phyloP scores from a whole-genome alignment of 2,888 invertebrate species.

The Parnassius orleans region DNA sequence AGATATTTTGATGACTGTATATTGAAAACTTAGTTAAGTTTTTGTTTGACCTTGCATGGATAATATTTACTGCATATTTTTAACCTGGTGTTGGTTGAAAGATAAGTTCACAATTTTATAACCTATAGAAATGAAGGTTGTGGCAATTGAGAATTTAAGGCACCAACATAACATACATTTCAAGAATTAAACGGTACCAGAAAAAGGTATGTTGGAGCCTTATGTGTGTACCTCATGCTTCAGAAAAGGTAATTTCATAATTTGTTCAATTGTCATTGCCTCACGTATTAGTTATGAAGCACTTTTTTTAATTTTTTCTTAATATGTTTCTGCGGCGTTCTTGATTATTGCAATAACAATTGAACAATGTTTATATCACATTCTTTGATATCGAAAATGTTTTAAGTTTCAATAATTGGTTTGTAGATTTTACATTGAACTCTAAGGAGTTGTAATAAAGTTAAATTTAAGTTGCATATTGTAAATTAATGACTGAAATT shows the following conservation, averaged over 20 bases:
- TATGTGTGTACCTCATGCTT: conserved; percentile 3
- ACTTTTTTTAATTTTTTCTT: background rate
- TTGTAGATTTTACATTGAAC: too few species aligned
- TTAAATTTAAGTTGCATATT: too few species aligned
- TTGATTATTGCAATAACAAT: conserved; percentile 4
- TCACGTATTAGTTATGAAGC: conserved; percentile 6
- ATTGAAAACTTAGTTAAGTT: conserved; percentile 1
- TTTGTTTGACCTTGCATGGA: conserved; percentile 10
- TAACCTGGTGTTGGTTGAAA: conserved; percentile 14
- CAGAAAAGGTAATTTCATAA: background rate
- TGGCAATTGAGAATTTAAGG: conserved; percentile 5
- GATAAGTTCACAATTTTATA: conserved; percentile 9
- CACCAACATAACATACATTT: conserved; percentile 3
- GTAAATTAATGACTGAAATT: too few species aligned
- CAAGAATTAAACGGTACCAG: background rate
- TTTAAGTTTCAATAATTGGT: conserved; percentile 28
- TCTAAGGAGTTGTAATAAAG: too few species aligned
- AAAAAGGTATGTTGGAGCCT: conserved; percentile 2
- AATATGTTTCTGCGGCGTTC: background rate
- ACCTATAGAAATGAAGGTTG: conserved; percentile 17
- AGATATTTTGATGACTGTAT: conserved; percentile 5
- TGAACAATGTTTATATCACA: background rate
- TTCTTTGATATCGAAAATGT: conserved; percentile 27
- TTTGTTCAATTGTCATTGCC: background rate
- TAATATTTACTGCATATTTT: conserved; percentile 9